A percentile compares a stretch with the other conserved stretches of the same genome.
These are phyloP conservation scores for Loripinus fragilis DNA, from an alignment of 2,888 invertebrate species.

Conservation along the genomic window DNA sequence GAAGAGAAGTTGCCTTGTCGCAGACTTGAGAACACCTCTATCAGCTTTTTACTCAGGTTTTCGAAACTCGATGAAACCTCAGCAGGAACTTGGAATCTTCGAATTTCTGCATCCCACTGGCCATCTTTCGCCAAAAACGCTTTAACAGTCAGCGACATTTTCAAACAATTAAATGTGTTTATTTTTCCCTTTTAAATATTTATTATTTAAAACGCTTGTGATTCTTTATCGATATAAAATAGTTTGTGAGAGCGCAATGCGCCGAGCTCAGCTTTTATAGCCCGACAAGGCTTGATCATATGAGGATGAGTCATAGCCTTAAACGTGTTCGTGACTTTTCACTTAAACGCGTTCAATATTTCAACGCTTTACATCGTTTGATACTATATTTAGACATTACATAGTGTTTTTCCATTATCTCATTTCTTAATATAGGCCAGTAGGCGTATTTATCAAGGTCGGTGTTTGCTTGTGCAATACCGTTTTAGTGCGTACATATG, in stretches of 20 bases:
- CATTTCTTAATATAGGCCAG: constrained; percentile 1
- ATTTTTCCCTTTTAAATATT: background rate
- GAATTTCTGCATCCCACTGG: constrained; percentile 85
- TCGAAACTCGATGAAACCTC: constrained; percentile 85
- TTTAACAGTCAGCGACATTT: constrained; percentile 78
- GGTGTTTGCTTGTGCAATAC: too few relatives aligned
- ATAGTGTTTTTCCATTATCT: background rate
- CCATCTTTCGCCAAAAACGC: constrained; percentile 73
- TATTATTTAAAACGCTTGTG: background rate
- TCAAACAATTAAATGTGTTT: background rate
- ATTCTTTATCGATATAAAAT: background rate
- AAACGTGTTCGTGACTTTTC: constrained; percentile 4
- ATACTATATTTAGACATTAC: background rate
- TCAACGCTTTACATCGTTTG: background rate
- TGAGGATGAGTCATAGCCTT: background rate
- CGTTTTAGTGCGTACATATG: too few relatives aligned
- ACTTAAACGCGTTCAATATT: background rate
- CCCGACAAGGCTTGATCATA: background rate
- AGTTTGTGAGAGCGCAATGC: background rate
- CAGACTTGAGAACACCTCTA: constrained; percentile 86
- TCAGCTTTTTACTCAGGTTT: constrained; percentile 86
- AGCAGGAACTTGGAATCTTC: constrained; percentile 87
- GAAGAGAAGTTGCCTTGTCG: constrained; percentile 85
- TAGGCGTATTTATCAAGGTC: too few relatives aligned
- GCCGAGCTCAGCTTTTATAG: background rate